Percentiles rank a stretch among this genome's conserved stretches.
Evolutionary conservation across 2,888 invertebrate genomes (phyloP).

Genomic region (Eupithecia tripunctaria): DNA sequence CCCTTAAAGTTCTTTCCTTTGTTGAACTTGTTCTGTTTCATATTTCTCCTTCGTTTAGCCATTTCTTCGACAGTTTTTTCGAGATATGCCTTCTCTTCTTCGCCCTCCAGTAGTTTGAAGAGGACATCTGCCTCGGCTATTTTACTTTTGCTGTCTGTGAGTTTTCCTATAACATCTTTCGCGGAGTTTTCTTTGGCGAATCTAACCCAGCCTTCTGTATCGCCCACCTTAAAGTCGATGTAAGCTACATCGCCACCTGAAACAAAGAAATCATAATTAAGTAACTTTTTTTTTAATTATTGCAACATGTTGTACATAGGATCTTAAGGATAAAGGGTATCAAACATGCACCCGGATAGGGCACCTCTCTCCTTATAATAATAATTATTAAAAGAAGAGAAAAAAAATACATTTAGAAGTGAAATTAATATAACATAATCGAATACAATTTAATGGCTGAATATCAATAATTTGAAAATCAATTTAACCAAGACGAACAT

Average conservation of each 20-base stretch:
- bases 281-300: no score
- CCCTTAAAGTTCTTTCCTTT: slow-evolving; percentile 66
- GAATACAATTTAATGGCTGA: no score
- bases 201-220: slow-evolving; percentile 89
- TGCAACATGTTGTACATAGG: no score
- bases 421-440: no score
- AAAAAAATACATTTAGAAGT: no score
- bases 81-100: slow-evolving; percentile 88
- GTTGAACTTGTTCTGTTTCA: slow-evolving; percentile 65
- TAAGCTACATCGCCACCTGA: slow-evolving; percentile 86
- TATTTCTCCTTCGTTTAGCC: slow-evolving; percentile 81
- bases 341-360: no score
- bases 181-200: slow-evolving; percentile 89
- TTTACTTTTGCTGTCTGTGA: slow-evolving; percentile 86
- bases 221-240: slow-evolving; percentile 90
- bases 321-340: no score
- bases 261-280: not conserved
- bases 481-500: no score
- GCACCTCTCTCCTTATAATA: no score
- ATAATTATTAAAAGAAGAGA: no score
- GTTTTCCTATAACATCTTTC: slow-evolving; percentile 85
- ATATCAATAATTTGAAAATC: no score
- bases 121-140: slow-evolving; percentile 80
- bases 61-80: slow-evolving; percentile 86
- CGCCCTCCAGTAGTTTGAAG: slow-evolving; percentile 86